Base-by-base conservation (phyloP, 2,888 invertebrate genomes). In the Lasioglossum malachurum region DNA sequence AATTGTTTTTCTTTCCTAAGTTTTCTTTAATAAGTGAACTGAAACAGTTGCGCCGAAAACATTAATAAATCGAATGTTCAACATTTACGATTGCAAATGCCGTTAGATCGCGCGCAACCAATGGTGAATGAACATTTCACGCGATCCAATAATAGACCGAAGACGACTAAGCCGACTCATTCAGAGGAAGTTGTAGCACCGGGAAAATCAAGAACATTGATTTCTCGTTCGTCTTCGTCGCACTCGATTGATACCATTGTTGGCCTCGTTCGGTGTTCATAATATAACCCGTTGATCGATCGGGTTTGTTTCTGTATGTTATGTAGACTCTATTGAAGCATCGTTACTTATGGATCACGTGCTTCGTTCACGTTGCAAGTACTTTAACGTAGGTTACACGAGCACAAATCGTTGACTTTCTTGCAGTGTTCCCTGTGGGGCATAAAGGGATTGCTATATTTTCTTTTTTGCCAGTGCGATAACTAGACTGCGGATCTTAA, bases 321-420 rank as follows among this genome's bases (percentile, higher is more conserved):
- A 86, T 77, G 76, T 73, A 80, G 64, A 44, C 38, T 80, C 69
- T 60, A 72, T 69, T 23, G 38, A 60, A 41, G 4, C 53, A 78
- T 60, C 69, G 53, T 83, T 72, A 83, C 76, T 78, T 78, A 75
- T 67, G 27, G 53, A 73, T 82, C 53, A 71, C 3, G 49, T 80
- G 57, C 16, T 60, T 82, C 72, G 35, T 46, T 49, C 80, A 35
- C 23, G 41, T n/a, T 75, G 73, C 67, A 72, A 10, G 12, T 75
- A 72, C 53, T 77, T 79, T 72, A 72, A 31, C 60, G 53, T 78
- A 75, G 64, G 64, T 35, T 78, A 72, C 49, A 23, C 35, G 35
- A 35, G 67, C 67, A 74, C 60, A 41, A 75, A 79, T 80, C 31
- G 31, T 78, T 85, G 71, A 75, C 57, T n/a, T 19, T 67, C 53